Conservation (phyloP, 2,113 vertebrate genomes). For the Brachyhypopomus occidentalis region DNA sequence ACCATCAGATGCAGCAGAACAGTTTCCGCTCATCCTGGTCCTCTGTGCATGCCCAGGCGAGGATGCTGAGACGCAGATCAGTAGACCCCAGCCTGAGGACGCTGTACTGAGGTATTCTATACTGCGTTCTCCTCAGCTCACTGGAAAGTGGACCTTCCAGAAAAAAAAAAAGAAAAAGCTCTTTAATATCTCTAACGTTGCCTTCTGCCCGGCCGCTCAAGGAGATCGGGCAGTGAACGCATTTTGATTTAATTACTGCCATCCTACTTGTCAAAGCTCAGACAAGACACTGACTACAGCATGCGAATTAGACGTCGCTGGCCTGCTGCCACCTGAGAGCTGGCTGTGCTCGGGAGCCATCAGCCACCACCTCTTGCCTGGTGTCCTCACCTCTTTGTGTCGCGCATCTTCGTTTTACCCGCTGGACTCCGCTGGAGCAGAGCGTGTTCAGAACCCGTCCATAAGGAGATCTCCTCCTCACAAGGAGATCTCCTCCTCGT, state of each 20-base stretch:
- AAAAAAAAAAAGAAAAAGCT: not conserved
- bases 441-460: constrained; percentile 2
- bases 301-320: constrained; percentile 51
- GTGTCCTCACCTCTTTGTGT: not conserved
- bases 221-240: constrained; percentile 24
- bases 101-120: constrained; percentile 3
- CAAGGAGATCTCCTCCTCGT: too few relatives aligned
- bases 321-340: constrained; percentile 25
- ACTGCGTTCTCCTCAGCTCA: constrained; percentile 2
- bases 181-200: constrained; percentile 9
- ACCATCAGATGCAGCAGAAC: not conserved
- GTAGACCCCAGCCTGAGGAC: constrained; percentile 41
- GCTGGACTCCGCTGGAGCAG: not conserved
- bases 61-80: constrained; percentile 4
- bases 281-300: constrained; percentile 42
- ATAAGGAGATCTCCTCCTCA: constrained; percentile 11
- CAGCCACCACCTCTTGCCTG: constrained; percentile 12
- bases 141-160: constrained; percentile 16
- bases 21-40: not conserved
- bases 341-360: constrained; percentile 32
- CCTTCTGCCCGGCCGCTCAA: constrained; percentile 18
- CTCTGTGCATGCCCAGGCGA: not conserved
- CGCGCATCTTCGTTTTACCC: not conserved
- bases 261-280: constrained; percentile 30
- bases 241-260: constrained; percentile 54